A percentile compares a stretch with the other conserved stretches of the same genome.
These are phyloP conservation scores for Cheilosia grossa DNA, from an alignment of 2,888 invertebrate genomes.

Conservation along the genomic window DNA sequence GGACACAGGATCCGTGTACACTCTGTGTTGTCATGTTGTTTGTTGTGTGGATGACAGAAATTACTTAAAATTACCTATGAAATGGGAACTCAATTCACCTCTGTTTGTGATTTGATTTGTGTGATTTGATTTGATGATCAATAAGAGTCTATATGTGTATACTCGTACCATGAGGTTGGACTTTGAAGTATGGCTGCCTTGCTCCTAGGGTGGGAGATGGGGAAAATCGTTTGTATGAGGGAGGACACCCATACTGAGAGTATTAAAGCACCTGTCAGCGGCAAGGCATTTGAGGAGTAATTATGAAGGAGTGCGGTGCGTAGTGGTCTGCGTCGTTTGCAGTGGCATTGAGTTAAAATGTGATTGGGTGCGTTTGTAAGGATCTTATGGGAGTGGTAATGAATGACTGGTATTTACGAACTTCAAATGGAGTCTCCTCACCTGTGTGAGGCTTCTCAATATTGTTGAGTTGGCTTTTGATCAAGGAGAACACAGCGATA, in stretches of 20 bases:
- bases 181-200: too few relatives aligned
- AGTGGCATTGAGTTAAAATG: constrained; percentile 23
- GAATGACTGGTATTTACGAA: background rate
- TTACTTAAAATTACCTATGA: background rate
- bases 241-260: constrained; percentile 1
- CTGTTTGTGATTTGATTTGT: constrained; percentile 52
- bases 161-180: too few relatives aligned
- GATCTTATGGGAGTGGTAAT: background rate
- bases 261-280: constrained; percentile 62
- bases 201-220: constrained; percentile 36
- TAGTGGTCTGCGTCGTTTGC: constrained; percentile 18
- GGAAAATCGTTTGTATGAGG: constrained; percentile 18
- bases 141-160: background rate
- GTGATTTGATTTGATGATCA: constrained; percentile 58
- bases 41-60: background rate
- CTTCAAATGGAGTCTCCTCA: background rate
- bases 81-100: constrained; percentile 9
- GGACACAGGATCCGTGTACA: background rate
- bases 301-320: background rate
- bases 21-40: background rate
- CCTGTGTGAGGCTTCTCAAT: too few relatives aligned
- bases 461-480: too few relatives aligned
- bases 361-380: constrained; percentile 11
- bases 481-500: too few relatives aligned
- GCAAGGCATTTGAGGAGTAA: constrained; percentile 40